Percentiles rank a stretch among this genome's conserved stretches.
Conservation (phyloP, 2,888 invertebrate genomes). For the Apotomis turbidana region DNA sequence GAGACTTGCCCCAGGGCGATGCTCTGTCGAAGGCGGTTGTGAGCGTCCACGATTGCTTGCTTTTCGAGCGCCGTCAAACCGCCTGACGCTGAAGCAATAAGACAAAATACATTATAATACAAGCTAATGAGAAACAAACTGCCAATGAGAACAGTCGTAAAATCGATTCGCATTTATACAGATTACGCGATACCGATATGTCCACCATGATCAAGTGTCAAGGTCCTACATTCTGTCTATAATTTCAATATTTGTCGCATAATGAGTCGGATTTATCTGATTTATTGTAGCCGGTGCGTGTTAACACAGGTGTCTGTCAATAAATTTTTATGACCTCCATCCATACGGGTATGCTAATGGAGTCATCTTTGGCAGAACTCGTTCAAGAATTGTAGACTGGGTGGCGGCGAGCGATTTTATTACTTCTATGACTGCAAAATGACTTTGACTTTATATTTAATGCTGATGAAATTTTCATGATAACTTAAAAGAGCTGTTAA, state of each 20-base stretch:
- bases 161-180: slow-evolving; percentile 29
- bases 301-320: slow-evolving; percentile 73
- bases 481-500: not conserved
- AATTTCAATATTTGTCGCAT: slow-evolving; percentile 55
- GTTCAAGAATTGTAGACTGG: slow-evolving; percentile 73
- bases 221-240: slow-evolving; percentile 52
- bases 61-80: slow-evolving; percentile 89
- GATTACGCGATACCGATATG: slow-evolving; percentile 37
- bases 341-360: slow-evolving; percentile 73
- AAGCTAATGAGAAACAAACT: too few relatives aligned
- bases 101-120: slow-evolving; percentile 11
- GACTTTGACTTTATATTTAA: slow-evolving; percentile 42
- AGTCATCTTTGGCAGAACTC: slow-evolving; percentile 64
- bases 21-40: slow-evolving; percentile 91
- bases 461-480: slow-evolving; percentile 12
- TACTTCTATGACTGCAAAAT: slow-evolving; percentile 48
- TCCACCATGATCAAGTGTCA: slow-evolving; percentile 52
- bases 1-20: slow-evolving; percentile 91
- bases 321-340: slow-evolving; percentile 78
- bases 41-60: slow-evolving; percentile 90
- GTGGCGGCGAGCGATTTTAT: slow-evolving; percentile 73
- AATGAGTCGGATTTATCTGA: slow-evolving; percentile 63
- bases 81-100: slow-evolving; percentile 81
- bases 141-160: slow-evolving; percentile 12
- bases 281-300: slow-evolving; percentile 69